phyloP scores from a whole-genome alignment of 2,797 vertebrate species.

The Geotrypetes seraphini region DNA sequence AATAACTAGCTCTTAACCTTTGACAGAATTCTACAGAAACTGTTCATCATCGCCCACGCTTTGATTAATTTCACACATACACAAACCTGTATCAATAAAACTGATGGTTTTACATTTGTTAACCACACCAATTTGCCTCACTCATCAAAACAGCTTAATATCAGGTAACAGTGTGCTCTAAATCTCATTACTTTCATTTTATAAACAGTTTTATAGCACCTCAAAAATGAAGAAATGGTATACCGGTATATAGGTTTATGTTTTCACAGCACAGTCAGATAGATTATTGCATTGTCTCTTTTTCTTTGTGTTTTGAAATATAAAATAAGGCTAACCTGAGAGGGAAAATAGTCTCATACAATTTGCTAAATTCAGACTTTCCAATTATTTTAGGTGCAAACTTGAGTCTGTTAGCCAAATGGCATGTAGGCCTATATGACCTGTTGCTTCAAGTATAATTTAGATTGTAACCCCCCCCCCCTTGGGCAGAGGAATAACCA shows the following conservation, averaged over 20 bases:
- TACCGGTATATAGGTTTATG: conserved; percentile 35
- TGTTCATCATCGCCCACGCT: conserved; percentile 98
- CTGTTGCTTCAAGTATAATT: too few relatives aligned
- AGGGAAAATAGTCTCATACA: too few relatives aligned
- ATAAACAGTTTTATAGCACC: conserved; percentile 83
- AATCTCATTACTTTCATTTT: conserved; percentile 83
- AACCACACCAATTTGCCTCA: conserved; percentile 82
- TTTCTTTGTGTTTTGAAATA: too few relatives aligned
- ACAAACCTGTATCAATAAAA: conserved; percentile 88
- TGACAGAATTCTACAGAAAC: conserved; percentile 99
- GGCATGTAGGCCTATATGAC: too few relatives aligned
- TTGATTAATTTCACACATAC: conserved; percentile 98
- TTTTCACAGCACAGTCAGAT: conserved; percentile 29
- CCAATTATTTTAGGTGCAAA: conserved; percentile 20
- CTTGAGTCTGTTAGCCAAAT: too few relatives aligned
- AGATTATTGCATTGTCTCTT: too few relatives aligned
- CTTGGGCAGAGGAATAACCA: too few relatives aligned
- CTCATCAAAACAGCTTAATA: conserved; percentile 84
- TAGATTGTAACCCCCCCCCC: too few relatives aligned
- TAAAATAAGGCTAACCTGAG: too few relatives aligned
- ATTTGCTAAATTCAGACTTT: conserved; percentile 23
- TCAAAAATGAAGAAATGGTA: conserved; percentile 55
- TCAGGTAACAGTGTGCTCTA: conserved; percentile 75
- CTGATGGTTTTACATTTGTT: conserved; percentile 88
- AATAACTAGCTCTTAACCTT: conserved; percentile 99